Evolutionary conservation across 2,113 vertebrate genomes (phyloP).

Genomic region (Hemiscyllium ocellatum): DNA sequence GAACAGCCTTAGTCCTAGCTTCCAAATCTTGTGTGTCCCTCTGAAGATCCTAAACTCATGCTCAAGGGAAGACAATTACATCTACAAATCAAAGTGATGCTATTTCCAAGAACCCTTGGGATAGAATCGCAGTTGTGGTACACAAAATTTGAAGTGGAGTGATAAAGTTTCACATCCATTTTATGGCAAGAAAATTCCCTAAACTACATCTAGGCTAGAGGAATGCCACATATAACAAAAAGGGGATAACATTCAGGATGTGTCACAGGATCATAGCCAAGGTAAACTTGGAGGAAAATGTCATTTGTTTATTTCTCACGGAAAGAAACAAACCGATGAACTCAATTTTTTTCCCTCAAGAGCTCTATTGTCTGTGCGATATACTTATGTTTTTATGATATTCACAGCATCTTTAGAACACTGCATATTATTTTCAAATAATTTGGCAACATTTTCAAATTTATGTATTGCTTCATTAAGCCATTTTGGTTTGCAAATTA

Average conservation of each 20-base stretch:
- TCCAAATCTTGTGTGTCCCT: background rate
- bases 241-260: background rate
- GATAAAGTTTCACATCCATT: background rate
- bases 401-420: background rate
- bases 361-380: background rate
- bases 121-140: background rate
- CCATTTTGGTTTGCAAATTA: background rate
- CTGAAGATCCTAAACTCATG: background rate
- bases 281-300: background rate
- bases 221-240: background rate
- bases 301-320: background rate
- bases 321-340: background rate
- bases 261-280: background rate
- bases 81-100: background rate
- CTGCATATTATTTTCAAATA: background rate
- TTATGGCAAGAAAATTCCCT: background rate
- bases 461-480: background rate
- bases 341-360: background rate
- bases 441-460: background rate
- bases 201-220: background rate
- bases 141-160: background rate
- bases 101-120: background rate
- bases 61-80: background rate
- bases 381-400: background rate
- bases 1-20: background rate